phyloP scores from a whole-genome alignment of 1,140 invertebrate genomes.

The Nasonia longicornis region DNA sequence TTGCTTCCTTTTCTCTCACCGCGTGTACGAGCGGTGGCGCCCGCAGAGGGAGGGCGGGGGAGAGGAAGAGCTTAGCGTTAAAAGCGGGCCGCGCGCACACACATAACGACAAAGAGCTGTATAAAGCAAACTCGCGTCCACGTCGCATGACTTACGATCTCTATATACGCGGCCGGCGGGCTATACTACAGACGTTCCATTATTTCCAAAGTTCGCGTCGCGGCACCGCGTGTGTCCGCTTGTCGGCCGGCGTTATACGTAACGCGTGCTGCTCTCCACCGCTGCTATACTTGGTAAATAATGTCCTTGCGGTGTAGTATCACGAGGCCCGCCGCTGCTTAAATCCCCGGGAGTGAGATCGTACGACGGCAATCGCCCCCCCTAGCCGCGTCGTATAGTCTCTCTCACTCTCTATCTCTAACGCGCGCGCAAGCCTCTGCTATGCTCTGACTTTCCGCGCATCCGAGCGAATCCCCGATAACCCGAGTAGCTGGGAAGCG shows the following conservation, averaged over 20 bases:
- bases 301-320: slow-evolving; percentile 54
- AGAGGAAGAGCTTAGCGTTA: slow-evolving; percentile 40
- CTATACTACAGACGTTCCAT: slow-evolving; percentile 41
- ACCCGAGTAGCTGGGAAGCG: slow-evolving; percentile 19
- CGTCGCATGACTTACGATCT: slow-evolving; percentile 43
- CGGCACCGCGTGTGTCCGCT: slow-evolving; percentile 25
- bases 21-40: not conserved
- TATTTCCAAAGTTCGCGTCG: slow-evolving; percentile 44
- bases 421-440: not conserved
- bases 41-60: slow-evolving; percentile 28
- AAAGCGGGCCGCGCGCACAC: slow-evolving; percentile 5
- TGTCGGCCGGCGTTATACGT: slow-evolving; percentile 53
- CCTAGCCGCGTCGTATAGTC: not conserved
- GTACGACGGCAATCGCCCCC: slow-evolving; percentile 50
- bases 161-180: slow-evolving; percentile 30
- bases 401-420: not conserved
- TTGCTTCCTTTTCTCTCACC: slow-evolving; percentile 5
- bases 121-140: slow-evolving; percentile 39
- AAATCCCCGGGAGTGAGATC: slow-evolving; percentile 54
- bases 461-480: slow-evolving; percentile 53
- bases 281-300: slow-evolving; percentile 52
- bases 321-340: slow-evolving; percentile 49
- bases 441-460: slow-evolving; percentile 39
- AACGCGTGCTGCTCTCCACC: slow-evolving; percentile 47
- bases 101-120: slow-evolving; percentile 38